Evolutionary conservation across 2,113 vertebrate genomes (phyloP).

Genomic region (Cinclus cinclus): DNA sequence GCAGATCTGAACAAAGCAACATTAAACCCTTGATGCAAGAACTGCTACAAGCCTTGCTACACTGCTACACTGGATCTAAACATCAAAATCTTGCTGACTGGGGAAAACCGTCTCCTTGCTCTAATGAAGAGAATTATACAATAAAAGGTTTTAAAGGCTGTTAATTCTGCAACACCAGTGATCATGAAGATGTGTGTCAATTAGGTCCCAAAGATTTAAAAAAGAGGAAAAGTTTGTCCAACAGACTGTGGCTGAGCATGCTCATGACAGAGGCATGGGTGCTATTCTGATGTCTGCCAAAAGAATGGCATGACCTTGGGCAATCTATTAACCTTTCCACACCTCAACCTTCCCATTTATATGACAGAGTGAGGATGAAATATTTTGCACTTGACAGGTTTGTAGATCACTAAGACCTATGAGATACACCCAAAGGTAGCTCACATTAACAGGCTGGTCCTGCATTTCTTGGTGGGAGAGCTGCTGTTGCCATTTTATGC

Average conservation of each 20-base stretch:
- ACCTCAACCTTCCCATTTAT: slow-evolving; percentile 5
- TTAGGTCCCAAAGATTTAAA: neutral
- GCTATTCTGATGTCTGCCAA: neutral
- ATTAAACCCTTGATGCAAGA: neutral
- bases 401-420: slow-evolving; percentile 29
- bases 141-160: neutral
- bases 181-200: neutral
- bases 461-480: neutral
- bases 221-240: neutral
- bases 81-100: neutral
- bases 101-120: neutral
- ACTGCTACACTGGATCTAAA: neutral
- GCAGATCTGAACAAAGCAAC: neutral
- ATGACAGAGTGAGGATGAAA: slow-evolving; percentile 19
- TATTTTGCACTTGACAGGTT: slow-evolving; percentile 31
- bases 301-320: slow-evolving; percentile 38
- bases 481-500: slow-evolving; percentile 10
- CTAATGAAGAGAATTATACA: neutral
- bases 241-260: neutral
- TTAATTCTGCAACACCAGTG: neutral
- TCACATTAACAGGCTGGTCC: neutral
- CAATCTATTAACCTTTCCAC: neutral
- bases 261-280: neutral
- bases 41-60: neutral
- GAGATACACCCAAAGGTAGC: slow-evolving; percentile 9